Conservation (phyloP, 1,140 invertebrate genomes). For the Lepeophtheirus salmonis region DNA sequence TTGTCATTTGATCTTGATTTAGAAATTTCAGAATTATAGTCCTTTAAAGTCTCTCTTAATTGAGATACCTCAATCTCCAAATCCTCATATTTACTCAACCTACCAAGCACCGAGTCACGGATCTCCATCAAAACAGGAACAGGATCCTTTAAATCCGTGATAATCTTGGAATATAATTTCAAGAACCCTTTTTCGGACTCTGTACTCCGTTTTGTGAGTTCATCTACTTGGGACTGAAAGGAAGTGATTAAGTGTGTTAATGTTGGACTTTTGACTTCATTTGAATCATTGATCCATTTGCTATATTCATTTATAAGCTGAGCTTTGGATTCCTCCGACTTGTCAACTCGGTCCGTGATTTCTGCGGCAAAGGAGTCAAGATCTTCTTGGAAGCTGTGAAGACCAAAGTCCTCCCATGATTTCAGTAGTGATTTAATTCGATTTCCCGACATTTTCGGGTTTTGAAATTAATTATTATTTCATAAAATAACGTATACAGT, state of each 20-base stretch:
- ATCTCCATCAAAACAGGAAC: constrained; percentile 4
- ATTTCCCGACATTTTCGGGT: constrained; percentile 1
- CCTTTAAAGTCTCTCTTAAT: constrained; percentile 12
- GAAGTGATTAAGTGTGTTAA: constrained; percentile 1
- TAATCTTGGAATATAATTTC: constrained; percentile 1
- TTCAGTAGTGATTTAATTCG: neutral
- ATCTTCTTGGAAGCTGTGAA: neutral
- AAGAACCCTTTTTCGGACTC: constrained; percentile 16
- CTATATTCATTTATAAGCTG: neutral
- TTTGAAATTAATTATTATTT: too few species aligned
- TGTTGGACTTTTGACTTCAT: constrained; percentile 1
- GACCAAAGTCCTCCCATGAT: constrained; percentile 8
- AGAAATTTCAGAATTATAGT: constrained; percentile 4
- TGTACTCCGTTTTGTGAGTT: constrained; percentile 6
- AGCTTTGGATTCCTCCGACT: constrained; percentile 7
- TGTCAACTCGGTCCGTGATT: constrained; percentile 9
- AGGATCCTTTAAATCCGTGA: constrained; percentile 10
- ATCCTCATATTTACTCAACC: constrained; percentile 7
- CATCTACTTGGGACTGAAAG: constrained; percentile 15
- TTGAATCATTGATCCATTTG: constrained; percentile 6
- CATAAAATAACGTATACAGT: too few species aligned
- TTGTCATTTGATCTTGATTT: constrained; percentile 13
- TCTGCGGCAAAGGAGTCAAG: constrained; percentile 8
- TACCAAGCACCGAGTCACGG: neutral
- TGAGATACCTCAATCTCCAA: constrained; percentile 14